Percentiles rank a stretch among this genome's conserved stretches.
Conservation (phyloP, 2,797 vertebrate genomes). For the Eulemur coronatus region DNA sequence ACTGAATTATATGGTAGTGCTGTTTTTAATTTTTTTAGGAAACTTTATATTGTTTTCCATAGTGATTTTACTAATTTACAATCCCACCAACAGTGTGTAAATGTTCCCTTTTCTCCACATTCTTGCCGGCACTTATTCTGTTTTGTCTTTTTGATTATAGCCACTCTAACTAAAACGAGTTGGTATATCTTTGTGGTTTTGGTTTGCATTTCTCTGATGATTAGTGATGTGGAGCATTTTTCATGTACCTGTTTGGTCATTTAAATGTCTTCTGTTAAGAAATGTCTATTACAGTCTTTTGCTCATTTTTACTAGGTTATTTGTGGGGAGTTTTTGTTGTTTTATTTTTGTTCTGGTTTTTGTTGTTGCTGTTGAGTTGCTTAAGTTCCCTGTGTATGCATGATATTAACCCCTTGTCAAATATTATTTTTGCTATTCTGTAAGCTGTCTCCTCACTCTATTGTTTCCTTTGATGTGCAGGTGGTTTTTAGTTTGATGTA, state of each 20-base stretch:
- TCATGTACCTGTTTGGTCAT: background rate
- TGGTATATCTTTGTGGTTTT: background rate
- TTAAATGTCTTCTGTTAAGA: background rate
- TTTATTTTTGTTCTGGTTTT: too few relatives aligned
- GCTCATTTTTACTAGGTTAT: background rate
- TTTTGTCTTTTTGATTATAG: background rate
- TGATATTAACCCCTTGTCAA: background rate
- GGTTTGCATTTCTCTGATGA: background rate
- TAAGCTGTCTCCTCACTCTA: background rate
- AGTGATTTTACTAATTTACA: background rate
- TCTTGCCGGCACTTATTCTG: background rate
- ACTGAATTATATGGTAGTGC: background rate
- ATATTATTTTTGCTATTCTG: background rate
- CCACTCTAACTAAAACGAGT: background rate
- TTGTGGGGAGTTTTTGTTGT: too few relatives aligned
- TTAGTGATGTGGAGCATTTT: background rate
- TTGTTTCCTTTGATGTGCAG: background rate
- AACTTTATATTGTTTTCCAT: background rate
- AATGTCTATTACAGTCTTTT: background rate
- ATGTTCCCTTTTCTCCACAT: background rate
- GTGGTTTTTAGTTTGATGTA: background rate
- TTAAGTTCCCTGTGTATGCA: background rate
- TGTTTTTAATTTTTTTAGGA: background rate
- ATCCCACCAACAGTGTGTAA: background rate
- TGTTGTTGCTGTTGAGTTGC: background rate